These are phyloP conservation scores for Eunapius fragilis DNA, from an alignment of 37 sponge, comb jelly and placozoan genomes.

Conservation along the genomic window DNA sequence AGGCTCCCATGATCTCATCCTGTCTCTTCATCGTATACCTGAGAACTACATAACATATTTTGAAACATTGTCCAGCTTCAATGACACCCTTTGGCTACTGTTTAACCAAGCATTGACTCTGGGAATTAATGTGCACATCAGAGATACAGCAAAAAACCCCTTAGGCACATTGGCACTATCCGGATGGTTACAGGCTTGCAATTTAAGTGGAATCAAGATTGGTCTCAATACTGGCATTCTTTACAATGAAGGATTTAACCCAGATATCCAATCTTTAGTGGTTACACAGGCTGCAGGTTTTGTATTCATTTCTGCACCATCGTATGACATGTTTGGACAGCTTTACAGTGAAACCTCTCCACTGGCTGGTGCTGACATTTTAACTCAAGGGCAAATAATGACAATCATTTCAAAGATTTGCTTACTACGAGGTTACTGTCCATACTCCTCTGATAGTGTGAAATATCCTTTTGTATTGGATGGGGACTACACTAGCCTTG, in stretches of 20 bases:
- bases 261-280: slow-evolving; percentile 19
- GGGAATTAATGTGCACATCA: slow-evolving; percentile 51
- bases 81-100: slow-evolving; percentile 30
- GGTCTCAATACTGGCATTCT: slow-evolving; percentile 23
- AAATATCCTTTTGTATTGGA: slow-evolving; percentile 37
- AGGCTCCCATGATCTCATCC: slow-evolving; percentile 37
- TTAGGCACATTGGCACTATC: slow-evolving; percentile 13
- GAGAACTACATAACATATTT: slow-evolving; percentile 1
- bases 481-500: background rate
- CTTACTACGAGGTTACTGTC: slow-evolving; percentile 25
- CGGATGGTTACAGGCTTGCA: slow-evolving; percentile 14
- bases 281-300: background rate
- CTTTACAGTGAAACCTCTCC: slow-evolving; percentile 27
- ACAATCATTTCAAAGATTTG: slow-evolving; percentile 15
- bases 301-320: slow-evolving; percentile 46
- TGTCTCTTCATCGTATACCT: slow-evolving; percentile 41
- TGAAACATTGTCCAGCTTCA: slow-evolving; percentile 24
- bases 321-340: slow-evolving; percentile 23
- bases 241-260: slow-evolving; percentile 3
- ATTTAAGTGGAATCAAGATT: slow-evolving; percentile 8
- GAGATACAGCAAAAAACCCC: slow-evolving; percentile 47
- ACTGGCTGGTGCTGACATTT: background rate
- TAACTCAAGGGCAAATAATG: background rate
- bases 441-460: slow-evolving; percentile 1
- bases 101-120: background rate